Evolutionary conservation across 2,113 vertebrate species (phyloP).

Genomic region (Arvicanthis niloticus): DNA sequence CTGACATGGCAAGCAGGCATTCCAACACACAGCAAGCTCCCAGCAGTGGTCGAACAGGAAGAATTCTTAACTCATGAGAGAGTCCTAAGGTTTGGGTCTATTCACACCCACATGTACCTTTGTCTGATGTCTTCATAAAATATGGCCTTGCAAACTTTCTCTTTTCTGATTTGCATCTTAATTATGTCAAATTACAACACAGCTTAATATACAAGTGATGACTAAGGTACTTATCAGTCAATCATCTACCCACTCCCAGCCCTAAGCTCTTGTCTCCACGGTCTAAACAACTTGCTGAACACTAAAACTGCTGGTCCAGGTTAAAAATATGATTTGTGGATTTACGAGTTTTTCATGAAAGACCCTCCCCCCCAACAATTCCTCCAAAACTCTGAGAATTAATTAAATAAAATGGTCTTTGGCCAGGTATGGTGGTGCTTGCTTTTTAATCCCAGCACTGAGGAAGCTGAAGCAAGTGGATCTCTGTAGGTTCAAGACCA

Average conservation of each 20-base stretch:
- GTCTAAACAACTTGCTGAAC: background rate
- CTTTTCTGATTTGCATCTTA: constrained; percentile 14
- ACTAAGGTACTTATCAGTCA: background rate
- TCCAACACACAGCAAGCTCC: background rate
- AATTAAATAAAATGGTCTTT: background rate
- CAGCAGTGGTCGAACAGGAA: background rate
- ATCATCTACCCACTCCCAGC: background rate
- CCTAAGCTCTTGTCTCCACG: background rate
- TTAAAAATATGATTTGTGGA: background rate
- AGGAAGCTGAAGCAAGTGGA: background rate
- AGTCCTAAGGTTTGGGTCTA: too few species aligned
- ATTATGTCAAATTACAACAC: constrained; percentile 14
- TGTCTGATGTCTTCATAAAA: constrained; percentile 10
- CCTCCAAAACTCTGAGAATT: background rate
- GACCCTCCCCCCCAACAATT: background rate
- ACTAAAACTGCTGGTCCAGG: background rate
- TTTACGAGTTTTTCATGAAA: background rate
- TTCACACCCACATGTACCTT: background rate
- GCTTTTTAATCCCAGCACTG: background rate
- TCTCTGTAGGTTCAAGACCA: background rate
- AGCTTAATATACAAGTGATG: constrained; percentile 1
- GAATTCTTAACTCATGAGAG: background rate
- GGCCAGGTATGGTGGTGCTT: too few species aligned
- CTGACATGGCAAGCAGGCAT: accelerated
- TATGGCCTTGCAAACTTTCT: background rate